Evolutionary conservation across 2,888 invertebrate genomes (phyloP).

Genomic region (Cistogaster globosa): DNA sequence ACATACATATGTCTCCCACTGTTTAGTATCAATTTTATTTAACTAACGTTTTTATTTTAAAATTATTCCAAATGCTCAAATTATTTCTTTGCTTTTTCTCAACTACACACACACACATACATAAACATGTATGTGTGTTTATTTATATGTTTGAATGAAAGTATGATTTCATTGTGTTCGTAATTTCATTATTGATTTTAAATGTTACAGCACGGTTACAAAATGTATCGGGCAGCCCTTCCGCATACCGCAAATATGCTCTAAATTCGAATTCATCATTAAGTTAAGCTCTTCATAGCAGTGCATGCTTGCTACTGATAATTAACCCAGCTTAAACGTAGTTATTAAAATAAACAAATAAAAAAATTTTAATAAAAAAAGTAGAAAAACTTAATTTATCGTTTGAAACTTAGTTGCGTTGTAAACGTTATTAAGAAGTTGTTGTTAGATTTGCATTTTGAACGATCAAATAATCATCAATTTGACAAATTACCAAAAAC

Average conservation of each 20-base stretch:
- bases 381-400: no score
- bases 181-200: slow-evolving; percentile 64
- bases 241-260: slow-evolving; percentile 64
- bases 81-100: neutral
- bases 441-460: no score
- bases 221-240: slow-evolving; percentile 56
- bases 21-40: no score
- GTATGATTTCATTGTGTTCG: slow-evolving; percentile 11
- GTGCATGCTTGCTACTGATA: neutral
- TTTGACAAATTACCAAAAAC: no score
- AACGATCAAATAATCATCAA: no score
- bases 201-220: slow-evolving; percentile 43
- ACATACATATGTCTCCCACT: no score
- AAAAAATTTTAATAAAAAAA: neutral
- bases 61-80: no score
- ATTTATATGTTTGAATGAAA: neutral
- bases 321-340: neutral
- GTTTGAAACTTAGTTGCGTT: no score
- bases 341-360: neutral
- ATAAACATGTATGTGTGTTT: neutral
- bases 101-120: neutral
- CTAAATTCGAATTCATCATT: slow-evolving; percentile 13
- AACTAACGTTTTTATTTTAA: no score
- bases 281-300: neutral
- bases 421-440: no score